Conservation (phyloP, 1,140 invertebrate species). For the Maniola jurtina region DNA sequence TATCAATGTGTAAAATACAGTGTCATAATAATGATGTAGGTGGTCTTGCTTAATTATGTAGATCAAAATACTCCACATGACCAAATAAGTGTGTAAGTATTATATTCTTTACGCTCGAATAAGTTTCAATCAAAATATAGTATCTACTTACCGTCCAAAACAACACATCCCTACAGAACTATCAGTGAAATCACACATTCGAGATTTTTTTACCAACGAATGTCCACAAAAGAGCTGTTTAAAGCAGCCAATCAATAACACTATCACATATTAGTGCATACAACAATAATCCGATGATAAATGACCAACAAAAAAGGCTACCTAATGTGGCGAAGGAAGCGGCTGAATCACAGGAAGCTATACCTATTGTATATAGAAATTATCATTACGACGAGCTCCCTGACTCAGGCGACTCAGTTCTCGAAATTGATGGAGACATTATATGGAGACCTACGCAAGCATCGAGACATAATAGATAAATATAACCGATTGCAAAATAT, state of each 20-base stretch:
- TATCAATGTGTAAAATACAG: no score
- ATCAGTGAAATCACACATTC: background rate
- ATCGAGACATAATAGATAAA: background rate
- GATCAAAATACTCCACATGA: no score
- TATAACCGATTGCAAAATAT: background rate
- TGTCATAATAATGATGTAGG: no score
- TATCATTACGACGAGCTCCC: constrained; percentile 21
- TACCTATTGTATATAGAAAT: constrained; percentile 27
- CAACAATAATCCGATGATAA: constrained; percentile 22
- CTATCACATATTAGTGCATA: constrained; percentile 19
- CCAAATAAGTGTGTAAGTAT: no score
- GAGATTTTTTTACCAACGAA: background rate
- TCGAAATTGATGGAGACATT: constrained; percentile 21
- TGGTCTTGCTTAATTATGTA: no score
- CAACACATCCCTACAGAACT: background rate
- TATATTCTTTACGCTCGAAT: no score
- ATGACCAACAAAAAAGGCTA: constrained; percentile 23
- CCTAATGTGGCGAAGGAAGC: constrained; percentile 23
- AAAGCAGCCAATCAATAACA: constrained; percentile 1
- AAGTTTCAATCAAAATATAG: background rate
- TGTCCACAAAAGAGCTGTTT: background rate
- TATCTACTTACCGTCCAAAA: constrained; percentile 2
- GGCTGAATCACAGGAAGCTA: constrained; percentile 33
- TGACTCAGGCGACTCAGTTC: constrained; percentile 27
- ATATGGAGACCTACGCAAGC: constrained; percentile 6